Evolutionary conservation across 2,113 vertebrate species (phyloP).

Genomic region (Spea bombifrons): DNA sequence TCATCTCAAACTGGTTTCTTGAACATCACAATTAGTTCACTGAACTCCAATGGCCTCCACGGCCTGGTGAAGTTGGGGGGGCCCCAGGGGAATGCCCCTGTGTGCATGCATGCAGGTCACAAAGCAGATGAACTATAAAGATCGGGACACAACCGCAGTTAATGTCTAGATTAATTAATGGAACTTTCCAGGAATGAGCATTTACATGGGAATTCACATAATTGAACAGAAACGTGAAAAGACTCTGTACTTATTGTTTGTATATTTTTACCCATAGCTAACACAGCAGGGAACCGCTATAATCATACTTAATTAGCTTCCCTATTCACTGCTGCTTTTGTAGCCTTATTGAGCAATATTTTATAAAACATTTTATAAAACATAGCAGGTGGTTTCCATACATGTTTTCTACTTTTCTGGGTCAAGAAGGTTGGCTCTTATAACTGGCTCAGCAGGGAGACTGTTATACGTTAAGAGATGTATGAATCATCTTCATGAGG

Average conservation of each 20-base stretch:
- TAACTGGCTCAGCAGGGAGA: slow-evolving; percentile 9
- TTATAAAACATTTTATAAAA: slow-evolving; percentile 23
- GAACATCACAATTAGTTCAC: no score
- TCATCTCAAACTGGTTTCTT: no score
- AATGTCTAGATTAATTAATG: slow-evolving; percentile 13
- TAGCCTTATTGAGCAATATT: slow-evolving; percentile 29
- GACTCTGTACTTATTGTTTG: slow-evolving; percentile 40
- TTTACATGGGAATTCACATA: slow-evolving; percentile 33
- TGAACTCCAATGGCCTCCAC: no score
- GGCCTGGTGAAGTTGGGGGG: no score
- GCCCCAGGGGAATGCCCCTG: no score
- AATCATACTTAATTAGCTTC: slow-evolving; percentile 41
- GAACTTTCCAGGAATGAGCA: slow-evolving; percentile 13
- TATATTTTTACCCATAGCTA: slow-evolving; percentile 43
- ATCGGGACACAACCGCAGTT: slow-evolving; percentile 7
- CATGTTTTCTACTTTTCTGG: slow-evolving; percentile 26
- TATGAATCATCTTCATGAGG: neutral
- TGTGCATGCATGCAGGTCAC: neutral
- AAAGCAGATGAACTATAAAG: slow-evolving; percentile 5
- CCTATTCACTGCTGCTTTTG: slow-evolving; percentile 28
- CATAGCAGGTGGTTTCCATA: neutral
- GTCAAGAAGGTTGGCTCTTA: slow-evolving; percentile 30
- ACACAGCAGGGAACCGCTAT: slow-evolving; percentile 38
- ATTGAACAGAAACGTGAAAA: slow-evolving; percentile 31
- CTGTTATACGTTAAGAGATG: neutral